A percentile compares a stretch with the other conserved stretches of the same genome.
Conservation (phyloP, 2,888 invertebrate genomes). For the Pegoplata infirma region DNA sequence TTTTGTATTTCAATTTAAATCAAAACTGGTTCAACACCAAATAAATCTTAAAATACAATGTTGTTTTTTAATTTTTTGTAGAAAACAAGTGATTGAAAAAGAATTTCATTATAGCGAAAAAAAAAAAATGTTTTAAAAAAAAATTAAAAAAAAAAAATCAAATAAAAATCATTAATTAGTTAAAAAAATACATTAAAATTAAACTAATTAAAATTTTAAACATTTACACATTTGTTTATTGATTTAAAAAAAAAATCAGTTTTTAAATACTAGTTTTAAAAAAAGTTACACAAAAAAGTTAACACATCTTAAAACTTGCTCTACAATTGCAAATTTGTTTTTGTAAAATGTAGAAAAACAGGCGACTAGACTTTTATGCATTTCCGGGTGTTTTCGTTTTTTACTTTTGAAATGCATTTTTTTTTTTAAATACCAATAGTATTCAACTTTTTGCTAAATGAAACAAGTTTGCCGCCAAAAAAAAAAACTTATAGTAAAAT, state of each 20-base stretch:
- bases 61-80: not conserved
- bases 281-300: not conserved
- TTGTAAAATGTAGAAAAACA: slow-evolving; percentile 7
- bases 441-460: slow-evolving; percentile 29
- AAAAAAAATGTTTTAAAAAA: not conserved
- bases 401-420: slow-evolving; percentile 35
- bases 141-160: not conserved
- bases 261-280: not conserved
- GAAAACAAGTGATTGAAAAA: not conserved
- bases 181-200: not conserved
- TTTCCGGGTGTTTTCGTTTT: slow-evolving; percentile 55
- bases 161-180: not conserved
- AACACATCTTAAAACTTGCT: not conserved
- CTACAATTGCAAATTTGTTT: not conserved
- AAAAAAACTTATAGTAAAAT: slow-evolving; percentile 25
- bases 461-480: slow-evolving; percentile 61
- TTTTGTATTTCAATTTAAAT: not conserved
- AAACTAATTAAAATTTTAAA: not conserved
- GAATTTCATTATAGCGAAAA: not conserved
- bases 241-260: not conserved
- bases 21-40: slow-evolving; percentile 56
- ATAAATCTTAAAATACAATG: slow-evolving; percentile 38
- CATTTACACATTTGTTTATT: not conserved
- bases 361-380: slow-evolving; percentile 50
- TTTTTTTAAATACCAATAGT: slow-evolving; percentile 4